Percentiles rank a stretch among this genome's conserved stretches.
phyloP scores from a whole-genome alignment of 2,888 invertebrate genomes.

The Rapana venosa region DNA sequence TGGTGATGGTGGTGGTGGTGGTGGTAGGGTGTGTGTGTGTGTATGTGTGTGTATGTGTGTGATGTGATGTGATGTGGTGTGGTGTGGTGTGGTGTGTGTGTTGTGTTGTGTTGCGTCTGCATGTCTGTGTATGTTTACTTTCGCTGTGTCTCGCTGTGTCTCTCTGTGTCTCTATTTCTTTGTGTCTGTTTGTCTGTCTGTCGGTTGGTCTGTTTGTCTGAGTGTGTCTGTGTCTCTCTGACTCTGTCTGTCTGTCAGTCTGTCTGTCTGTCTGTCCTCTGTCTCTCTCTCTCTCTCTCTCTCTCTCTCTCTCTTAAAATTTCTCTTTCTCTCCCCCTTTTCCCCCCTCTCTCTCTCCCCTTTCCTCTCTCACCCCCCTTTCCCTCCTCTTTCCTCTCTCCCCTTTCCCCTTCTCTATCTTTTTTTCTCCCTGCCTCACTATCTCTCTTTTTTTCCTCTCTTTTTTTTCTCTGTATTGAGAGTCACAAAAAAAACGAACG shows the following conservation, averaged over 20 bases:
- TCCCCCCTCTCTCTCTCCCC: neutral
- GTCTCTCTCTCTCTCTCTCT: neutral
- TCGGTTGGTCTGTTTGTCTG: neutral
- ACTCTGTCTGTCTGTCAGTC: neutral
- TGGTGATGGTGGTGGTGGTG: too few species aligned
- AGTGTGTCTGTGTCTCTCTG: neutral
- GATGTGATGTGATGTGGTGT: too few species aligned
- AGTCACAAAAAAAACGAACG: too few species aligned
- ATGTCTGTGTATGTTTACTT: too few species aligned
- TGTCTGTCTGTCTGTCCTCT: neutral
- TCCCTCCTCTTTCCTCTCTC: neutral
- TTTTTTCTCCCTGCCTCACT: slow-evolving; percentile 34
- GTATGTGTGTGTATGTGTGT: too few species aligned
- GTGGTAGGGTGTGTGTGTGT: too few species aligned
- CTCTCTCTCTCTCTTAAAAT: neutral
- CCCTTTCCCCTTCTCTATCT: neutral
- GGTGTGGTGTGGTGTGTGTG: too few species aligned
- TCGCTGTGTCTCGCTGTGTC: neutral
- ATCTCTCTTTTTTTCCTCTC: slow-evolving; percentile 17
- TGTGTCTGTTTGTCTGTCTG: neutral
- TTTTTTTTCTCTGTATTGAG: too few species aligned
- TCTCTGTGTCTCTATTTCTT: neutral
- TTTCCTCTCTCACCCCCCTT: neutral
- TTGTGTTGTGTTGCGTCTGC: too few species aligned
- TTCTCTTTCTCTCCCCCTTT: neutral